Evolutionary conservation across 2,113 vertebrate species (phyloP).

Genomic region (Lota lota): DNA sequence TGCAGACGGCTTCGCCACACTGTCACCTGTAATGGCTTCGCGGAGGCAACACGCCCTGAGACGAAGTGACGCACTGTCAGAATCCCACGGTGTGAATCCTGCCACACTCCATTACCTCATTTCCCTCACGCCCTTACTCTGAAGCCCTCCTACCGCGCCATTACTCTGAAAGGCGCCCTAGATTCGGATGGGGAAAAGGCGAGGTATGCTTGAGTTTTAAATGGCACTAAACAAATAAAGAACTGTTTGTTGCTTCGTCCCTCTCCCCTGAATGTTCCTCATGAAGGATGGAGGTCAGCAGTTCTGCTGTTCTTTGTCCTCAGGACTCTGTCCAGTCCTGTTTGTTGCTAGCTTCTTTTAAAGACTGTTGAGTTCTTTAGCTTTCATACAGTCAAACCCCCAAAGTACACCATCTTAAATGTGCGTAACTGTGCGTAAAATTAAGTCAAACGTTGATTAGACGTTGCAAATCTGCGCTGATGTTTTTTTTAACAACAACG

Average conservation of each 20-base stretch:
- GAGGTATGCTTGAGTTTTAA: constrained; percentile 39
- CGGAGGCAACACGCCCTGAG: constrained; percentile 52
- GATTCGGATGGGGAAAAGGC: constrained; percentile 28
- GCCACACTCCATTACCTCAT: constrained; percentile 40
- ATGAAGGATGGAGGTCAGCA: constrained; percentile 25
- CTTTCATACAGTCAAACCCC: no score
- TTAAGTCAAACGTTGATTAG: no score
- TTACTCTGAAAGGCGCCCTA: constrained; percentile 15
- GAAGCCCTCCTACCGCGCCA: not conserved
- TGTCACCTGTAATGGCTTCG: constrained; percentile 55
- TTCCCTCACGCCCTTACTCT: constrained; percentile 23
- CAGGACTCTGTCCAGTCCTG: constrained; percentile 4
- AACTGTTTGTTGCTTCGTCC: constrained; percentile 29
- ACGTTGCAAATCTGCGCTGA: no score
- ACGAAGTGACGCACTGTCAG: constrained; percentile 66
- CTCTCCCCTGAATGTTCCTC: constrained; percentile 16
- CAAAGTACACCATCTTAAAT: no score
- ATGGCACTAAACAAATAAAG: constrained; percentile 32
- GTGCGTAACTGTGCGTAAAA: no score
- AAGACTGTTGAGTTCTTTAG: no score
- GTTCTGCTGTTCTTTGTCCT: constrained; percentile 30
- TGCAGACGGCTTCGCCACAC: constrained; percentile 24
- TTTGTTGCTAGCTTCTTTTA: no score
- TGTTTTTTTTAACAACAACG: no score
- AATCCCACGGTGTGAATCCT: constrained; percentile 42